Percentiles rank a stretch among this genome's conserved stretches.
Evolutionary conservation across 2,113 vertebrate species (phyloP).

Genomic region (Lycocorax pyrrhopterus): DNA sequence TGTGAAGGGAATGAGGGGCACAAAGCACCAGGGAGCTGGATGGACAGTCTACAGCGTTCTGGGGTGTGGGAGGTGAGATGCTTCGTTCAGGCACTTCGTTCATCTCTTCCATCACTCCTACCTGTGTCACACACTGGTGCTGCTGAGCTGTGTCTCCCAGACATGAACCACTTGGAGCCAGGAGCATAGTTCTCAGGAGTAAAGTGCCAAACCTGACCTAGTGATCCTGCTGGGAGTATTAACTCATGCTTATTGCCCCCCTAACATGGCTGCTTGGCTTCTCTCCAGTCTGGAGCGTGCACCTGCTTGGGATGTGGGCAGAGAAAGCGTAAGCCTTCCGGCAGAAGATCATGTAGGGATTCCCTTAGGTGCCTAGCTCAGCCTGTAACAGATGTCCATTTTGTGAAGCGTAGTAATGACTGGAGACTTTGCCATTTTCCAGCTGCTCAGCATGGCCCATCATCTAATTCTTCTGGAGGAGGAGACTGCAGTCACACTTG

Average conservation of each 20-base stretch:
- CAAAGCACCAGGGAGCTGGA: neutral
- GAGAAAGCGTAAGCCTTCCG: neutral
- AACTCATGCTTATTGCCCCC: neutral
- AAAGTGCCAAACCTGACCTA: neutral
- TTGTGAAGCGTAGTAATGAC: rapidly evolving
- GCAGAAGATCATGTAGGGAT: neutral
- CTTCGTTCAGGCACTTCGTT: neutral
- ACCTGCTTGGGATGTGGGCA: neutral
- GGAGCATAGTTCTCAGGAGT: neutral
- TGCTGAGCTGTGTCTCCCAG: neutral
- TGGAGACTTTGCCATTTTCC: neutral
- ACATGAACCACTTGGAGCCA: neutral
- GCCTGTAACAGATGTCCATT: neutral
- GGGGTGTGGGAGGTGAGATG: neutral
- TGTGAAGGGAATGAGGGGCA: neutral
- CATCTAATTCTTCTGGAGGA: neutral
- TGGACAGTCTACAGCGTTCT: rapidly evolving
- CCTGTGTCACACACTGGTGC: rapidly evolving
- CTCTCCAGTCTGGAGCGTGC: neutral
- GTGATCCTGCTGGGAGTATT: neutral
- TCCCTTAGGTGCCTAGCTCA: rapidly evolving
- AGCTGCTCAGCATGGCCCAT: neutral
- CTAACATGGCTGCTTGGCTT: neutral
- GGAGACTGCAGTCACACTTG: neutral
- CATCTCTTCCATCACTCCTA: neutral